Evolutionary conservation across 2,888 invertebrate genomes (phyloP), one percentile per base, ranked within the genome.

Genomic region (Tetragonula carbonaria): DNA sequence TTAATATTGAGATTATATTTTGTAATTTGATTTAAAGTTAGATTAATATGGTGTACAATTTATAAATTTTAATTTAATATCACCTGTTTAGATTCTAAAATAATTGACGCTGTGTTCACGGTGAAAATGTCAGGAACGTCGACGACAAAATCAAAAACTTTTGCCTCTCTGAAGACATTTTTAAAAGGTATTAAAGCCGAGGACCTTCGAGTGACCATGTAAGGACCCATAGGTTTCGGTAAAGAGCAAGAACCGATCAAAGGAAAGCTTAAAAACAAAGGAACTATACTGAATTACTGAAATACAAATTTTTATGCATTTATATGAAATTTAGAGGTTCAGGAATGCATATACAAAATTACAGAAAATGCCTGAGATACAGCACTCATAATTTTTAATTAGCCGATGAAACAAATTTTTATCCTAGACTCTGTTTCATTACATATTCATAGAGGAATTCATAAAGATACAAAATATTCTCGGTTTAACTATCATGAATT

Each of bases 171-270:
- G 51, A 91, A 93, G 11, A 93, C 77, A 77, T 93, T 93, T 74
- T 91, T 92, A 28, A 93, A 93, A 5, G 53, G 62, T 66, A 93
- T 90, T 21, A 51, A 67, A 18, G 80, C 70, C 0, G 91, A 74
- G 28, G 71, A 50, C 6, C 85, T 71, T 11, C 21, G n/a, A 0
- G 78, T 83, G 5, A 91, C 45, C 0, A 79, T 71, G 21, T 92
- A 91, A 0, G 93, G 93, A 8, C 93, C 93, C 82, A 85, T 89
- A 21, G 93, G 92, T 68, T 91, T 90, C 1, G 93, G 93, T 13
- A 86, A 73, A 0, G 78, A 78, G 33, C 84, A 88, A 11, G 79
- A 84, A 2, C 90, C 93, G 11, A 91, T 85, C 23, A 93, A 78
- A 23, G 93, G 92, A 70, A 91, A 93, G 67, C 93, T 93, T 33